Evolutionary conservation across 2,113 vertebrate species (phyloP).

Genomic region (Nymphicus hollandicus): DNA sequence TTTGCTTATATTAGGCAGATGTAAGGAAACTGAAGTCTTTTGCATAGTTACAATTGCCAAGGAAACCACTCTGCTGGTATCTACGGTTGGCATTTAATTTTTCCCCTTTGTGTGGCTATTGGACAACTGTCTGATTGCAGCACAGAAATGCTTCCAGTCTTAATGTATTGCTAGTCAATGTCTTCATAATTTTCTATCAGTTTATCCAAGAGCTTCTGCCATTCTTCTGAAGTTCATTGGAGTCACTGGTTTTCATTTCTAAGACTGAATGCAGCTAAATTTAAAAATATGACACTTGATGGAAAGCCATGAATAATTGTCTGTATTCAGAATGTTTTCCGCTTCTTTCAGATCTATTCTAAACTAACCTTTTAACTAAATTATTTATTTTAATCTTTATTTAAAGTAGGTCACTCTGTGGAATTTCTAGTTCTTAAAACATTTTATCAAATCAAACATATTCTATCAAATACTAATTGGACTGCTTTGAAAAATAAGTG

Average conservation of each 20-base stretch:
- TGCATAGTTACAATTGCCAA: slow-evolving; percentile 56
- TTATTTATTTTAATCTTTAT: background rate
- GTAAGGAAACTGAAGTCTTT: background rate
- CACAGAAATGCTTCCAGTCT: background rate
- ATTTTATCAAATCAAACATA: background rate
- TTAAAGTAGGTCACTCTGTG: background rate
- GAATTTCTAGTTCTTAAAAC: background rate
- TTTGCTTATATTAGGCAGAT: background rate
- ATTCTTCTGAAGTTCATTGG: background rate
- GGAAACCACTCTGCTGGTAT: slow-evolving; percentile 48
- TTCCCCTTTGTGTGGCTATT: background rate
- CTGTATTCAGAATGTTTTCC: background rate
- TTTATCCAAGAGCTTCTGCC: background rate
- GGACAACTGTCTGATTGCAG: background rate
- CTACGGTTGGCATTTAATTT: background rate
- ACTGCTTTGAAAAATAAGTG: background rate
- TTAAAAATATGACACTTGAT: background rate
- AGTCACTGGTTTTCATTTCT: background rate
- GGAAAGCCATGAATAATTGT: background rate
- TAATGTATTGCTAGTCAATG: background rate
- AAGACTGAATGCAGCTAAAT: rapidly evolving
- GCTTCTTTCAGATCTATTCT: background rate
- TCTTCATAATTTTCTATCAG: background rate
- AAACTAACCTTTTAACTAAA: background rate
- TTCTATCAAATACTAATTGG: background rate